Conservation (phyloP, 23 tunicate genomes). For the Halocynthia roretzi region DNA sequence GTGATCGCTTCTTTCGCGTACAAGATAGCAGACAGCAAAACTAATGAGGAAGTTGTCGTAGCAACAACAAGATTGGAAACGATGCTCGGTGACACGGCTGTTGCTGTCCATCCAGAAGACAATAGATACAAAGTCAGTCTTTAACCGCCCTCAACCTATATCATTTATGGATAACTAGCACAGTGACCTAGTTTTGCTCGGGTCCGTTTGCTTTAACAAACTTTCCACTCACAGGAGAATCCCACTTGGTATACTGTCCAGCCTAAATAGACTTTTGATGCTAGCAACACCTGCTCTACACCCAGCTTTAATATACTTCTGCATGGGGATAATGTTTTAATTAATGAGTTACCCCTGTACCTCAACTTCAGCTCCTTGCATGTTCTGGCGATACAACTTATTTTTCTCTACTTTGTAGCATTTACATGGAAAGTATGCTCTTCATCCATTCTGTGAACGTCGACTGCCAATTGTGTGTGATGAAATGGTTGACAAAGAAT, state of each 20-base stretch:
- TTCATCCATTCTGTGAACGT: slow-evolving; percentile 86
- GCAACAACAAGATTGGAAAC: slow-evolving; percentile 98
- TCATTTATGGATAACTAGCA: no score
- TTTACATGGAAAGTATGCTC: slow-evolving; percentile 78
- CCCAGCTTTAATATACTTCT: no score
- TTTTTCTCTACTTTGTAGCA: slow-evolving; percentile 30
- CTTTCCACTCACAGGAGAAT: no score
- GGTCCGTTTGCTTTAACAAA: no score
- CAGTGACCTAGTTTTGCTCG: no score
- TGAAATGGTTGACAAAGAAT: slow-evolving; percentile 85
- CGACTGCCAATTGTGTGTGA: slow-evolving; percentile 73
- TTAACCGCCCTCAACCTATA: no score
- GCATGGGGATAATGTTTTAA: no score
- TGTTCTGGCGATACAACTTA: neutral
- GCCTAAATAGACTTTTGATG: no score
- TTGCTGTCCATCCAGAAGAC: slow-evolving; percentile 96
- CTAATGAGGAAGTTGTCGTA: slow-evolving; percentile 55
- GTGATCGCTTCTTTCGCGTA: slow-evolving; percentile 85
- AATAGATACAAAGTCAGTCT: slow-evolving; percentile 42
- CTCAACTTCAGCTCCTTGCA: no score
- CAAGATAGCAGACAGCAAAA: slow-evolving; percentile 51
- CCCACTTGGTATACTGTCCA: no score
- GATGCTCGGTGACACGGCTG: slow-evolving; percentile 97
- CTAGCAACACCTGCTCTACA: no score
- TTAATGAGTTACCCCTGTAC: no score